Evolutionary conservation across 1,140 invertebrate species (phyloP).

Genomic region (Cherax destructor): DNA sequence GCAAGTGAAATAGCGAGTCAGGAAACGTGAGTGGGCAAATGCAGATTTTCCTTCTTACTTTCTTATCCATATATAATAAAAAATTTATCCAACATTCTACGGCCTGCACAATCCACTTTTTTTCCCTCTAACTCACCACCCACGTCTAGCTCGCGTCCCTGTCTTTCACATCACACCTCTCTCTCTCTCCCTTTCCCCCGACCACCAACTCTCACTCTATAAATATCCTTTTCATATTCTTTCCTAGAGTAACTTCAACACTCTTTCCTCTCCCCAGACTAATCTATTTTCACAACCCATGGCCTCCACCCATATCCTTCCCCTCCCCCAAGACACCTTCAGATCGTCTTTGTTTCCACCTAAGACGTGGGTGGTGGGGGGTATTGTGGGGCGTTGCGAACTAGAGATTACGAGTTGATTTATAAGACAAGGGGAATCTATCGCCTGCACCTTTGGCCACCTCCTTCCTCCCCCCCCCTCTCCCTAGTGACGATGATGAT

Average conservation of each 20-base stretch:
- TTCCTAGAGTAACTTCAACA: too few species aligned
- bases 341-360: neutral
- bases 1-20: too few species aligned
- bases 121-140: neutral
- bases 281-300: neutral
- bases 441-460: neutral
- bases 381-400: neutral
- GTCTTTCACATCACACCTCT: neutral
- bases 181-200: neutral
- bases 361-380: neutral
- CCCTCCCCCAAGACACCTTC: neutral
- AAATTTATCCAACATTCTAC: too few species aligned
- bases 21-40: too few species aligned
- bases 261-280: neutral
- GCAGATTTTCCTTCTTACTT: too few species aligned
- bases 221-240: neutral
- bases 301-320: neutral
- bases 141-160: neutral
- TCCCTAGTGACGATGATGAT: too few species aligned
- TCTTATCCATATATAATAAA: too few species aligned
- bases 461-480: too few species aligned
- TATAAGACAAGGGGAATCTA: neutral
- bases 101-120: neutral
- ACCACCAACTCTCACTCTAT: neutral
- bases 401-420: neutral